These are phyloP conservation scores for Myopa testacea DNA, from an alignment of 2,888 invertebrate species.

Conservation along the genomic window DNA sequence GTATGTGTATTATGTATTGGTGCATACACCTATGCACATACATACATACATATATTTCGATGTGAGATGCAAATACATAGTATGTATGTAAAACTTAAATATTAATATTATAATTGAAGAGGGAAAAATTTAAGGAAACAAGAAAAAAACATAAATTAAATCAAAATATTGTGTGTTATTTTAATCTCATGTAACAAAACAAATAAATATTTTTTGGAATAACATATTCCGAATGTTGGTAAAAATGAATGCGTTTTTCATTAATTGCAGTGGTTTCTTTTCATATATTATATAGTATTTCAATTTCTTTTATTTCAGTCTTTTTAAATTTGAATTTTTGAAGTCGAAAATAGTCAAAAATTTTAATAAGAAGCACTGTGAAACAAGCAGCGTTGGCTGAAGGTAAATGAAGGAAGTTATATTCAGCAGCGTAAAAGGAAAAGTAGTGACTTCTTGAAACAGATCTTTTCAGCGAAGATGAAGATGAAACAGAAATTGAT, in stretches of 20 bases:
- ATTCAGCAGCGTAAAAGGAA: too few relatives aligned
- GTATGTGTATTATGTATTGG: not conserved
- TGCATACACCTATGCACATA: not conserved
- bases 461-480: too few relatives aligned
- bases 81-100: constrained; percentile 26
- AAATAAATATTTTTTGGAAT: constrained; percentile 46
- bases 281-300: too few relatives aligned
- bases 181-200: constrained; percentile 49
- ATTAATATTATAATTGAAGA: constrained; percentile 29
- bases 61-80: not conserved
- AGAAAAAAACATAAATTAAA: constrained; percentile 41
- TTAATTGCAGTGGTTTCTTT: not conserved
- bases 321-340: too few relatives aligned
- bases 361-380: too few relatives aligned
- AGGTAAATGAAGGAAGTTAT: too few relatives aligned
- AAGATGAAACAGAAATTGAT: too few relatives aligned
- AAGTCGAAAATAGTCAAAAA: too few relatives aligned
- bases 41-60: constrained; percentile 15
- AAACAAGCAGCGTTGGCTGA: too few relatives aligned
- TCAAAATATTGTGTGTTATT: constrained; percentile 49
- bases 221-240: constrained; percentile 51
- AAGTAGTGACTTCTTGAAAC: too few relatives aligned
- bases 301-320: too few relatives aligned
- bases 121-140: constrained; percentile 41
- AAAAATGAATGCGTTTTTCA: constrained; percentile 34